Percentiles rank a stretch among this genome's conserved stretches.
These are phyloP conservation scores for Pemphredon lugubris DNA, from an alignment of 2,888 invertebrate species.

Conservation along the genomic window DNA sequence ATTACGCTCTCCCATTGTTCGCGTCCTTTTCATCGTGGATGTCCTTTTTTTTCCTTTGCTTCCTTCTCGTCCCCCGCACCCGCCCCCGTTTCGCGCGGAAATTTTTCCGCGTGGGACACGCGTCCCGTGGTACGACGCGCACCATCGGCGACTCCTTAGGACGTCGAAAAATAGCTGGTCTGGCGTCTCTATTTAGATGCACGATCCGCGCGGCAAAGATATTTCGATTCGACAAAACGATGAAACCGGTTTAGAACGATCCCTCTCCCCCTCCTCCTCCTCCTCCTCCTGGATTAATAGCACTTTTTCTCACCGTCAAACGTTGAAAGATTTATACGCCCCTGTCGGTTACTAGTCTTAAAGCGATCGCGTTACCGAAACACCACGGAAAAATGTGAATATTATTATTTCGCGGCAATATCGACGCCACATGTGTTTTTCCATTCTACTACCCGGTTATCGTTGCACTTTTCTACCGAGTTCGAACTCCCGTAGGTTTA, in stretches of 20 bases:
- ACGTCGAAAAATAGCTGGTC: too few relatives aligned
- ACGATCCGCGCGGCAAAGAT: slow-evolving; percentile 46
- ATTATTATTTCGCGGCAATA: background rate
- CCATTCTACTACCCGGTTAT: background rate
- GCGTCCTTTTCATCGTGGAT: background rate
- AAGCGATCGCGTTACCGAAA: slow-evolving; percentile 44
- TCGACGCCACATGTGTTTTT: background rate
- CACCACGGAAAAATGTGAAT: slow-evolving; percentile 30
- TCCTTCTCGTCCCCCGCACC: background rate
- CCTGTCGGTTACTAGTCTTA: slow-evolving; percentile 33
- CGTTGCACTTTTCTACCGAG: too few relatives aligned
- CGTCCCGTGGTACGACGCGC: too few relatives aligned
- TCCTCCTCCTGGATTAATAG: slow-evolving; percentile 65
- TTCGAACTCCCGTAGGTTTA: slow-evolving; percentile 30
- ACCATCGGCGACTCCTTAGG: too few relatives aligned
- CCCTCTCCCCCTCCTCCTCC: too few relatives aligned
- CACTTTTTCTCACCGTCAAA: slow-evolving; percentile 44
- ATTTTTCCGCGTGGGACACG: slow-evolving; percentile 1
- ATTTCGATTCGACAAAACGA: slow-evolving; percentile 67
- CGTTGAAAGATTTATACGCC: slow-evolving; percentile 44
- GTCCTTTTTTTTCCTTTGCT: background rate
- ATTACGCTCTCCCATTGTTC: slow-evolving; percentile 38
- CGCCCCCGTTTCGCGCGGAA: background rate
- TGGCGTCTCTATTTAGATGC: too few relatives aligned
- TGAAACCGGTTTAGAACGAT: slow-evolving; percentile 67